Conservation (phyloP, 2,888 invertebrate species). For the Laspeyria flexula region DNA sequence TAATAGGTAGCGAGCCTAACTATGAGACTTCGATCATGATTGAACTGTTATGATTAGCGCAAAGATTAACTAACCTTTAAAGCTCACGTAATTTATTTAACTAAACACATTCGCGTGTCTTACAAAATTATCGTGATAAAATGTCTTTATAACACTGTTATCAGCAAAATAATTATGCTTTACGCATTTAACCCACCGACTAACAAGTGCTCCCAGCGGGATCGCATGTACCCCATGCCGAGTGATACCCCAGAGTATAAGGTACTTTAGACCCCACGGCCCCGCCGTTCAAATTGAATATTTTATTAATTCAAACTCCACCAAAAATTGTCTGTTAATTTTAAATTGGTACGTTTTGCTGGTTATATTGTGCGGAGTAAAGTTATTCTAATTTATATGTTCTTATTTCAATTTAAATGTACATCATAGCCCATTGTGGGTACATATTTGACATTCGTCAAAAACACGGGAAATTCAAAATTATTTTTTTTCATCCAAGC, state of each 20-base stretch:
- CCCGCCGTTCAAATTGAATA: constrained; percentile 65
- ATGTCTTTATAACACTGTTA: constrained; percentile 52
- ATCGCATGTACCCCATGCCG: constrained; percentile 61
- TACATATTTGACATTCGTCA: too few species aligned
- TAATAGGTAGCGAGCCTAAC: too few species aligned
- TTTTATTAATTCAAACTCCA: constrained; percentile 68
- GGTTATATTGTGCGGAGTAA: neutral
- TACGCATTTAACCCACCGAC: constrained; percentile 46
- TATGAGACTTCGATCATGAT: too few species aligned
- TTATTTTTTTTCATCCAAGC: too few species aligned
- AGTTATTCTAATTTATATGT: neutral
- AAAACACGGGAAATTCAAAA: too few species aligned
- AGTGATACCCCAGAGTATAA: constrained; percentile 56
- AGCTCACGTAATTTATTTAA: constrained; percentile 14
- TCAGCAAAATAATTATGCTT: constrained; percentile 60
- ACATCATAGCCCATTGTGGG: too few species aligned
- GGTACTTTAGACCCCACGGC: constrained; percentile 62
- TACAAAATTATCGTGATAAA: constrained; percentile 29
- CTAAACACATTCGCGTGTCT: constrained; percentile 10
- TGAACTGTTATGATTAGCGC: too few species aligned
- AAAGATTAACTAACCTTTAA: too few species aligned
- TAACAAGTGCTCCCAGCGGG: constrained; percentile 77
- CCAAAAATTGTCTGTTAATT: constrained; percentile 57
- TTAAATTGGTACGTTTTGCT: constrained; percentile 32
- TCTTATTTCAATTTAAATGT: too few species aligned